Base-by-base conservation (phyloP, 2,888 invertebrate species). In the Agrochola litura region DNA sequence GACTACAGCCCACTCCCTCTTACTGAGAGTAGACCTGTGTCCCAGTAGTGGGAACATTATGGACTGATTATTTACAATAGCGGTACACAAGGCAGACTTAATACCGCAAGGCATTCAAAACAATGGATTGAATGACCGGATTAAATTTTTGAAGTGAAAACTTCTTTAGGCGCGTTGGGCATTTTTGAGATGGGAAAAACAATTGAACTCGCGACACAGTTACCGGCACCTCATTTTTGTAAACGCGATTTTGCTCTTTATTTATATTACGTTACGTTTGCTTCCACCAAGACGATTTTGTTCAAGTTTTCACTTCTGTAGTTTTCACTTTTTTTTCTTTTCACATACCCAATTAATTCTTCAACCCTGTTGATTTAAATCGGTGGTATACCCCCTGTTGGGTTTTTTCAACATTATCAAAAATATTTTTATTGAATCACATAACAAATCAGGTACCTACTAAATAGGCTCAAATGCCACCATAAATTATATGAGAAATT, bases 401-500 rank as follows among this genome's bases (percentile, higher is more conserved):
- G 56, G n/a, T n/a, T n/a, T n/a, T n/a, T n/a, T 78, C 49, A 65
- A 73, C 25, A 16, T 22, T 12, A 16, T 43, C 0, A n/a, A 30
- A n/a, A 2, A 6, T 1, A n/a, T 9, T 25, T 0, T 25, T 0
- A 46, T 63, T 14, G 30, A 77, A 77, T 81, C 76, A 73, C 83
- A 73, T 37, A 77, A 78, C 70, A 82, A 60, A 68, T n/a, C 58
- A 68, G 14, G 22, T 56, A 54, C n/a, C n/a, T n/a, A n/a, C 58
- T 58, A 61, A 63, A 66, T 56, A 41, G 73, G 46, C 60, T 77
- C 12, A 19, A 70, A 49, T 54, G 46, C 73, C 46, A 63, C 46
- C 10, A 67, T 54, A 41, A 69, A 61, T 49, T 61, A 25, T 30
- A 77, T 67, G 37, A 70, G 16, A 58, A 79, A 82, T 82, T 79